Evolutionary conservation across 2,113 vertebrate genomes (phyloP), one percentile per base, ranked within the genome.

Genomic region (Ptychochromis oligacanthus): DNA sequence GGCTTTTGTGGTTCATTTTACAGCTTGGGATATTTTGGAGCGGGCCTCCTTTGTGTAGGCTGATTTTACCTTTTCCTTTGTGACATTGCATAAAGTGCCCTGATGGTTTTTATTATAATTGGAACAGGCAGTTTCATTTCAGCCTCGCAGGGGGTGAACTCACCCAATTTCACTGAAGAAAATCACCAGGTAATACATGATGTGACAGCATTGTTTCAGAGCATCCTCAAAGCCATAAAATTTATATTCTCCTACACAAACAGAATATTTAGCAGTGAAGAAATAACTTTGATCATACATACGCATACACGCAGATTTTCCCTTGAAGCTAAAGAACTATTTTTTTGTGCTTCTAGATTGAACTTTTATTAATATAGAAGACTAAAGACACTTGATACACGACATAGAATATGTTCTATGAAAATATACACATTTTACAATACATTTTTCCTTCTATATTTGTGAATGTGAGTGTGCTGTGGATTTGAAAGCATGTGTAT

Each of bases 71-170:
- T 52, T 77, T 75, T 80, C 34, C 55, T 84, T 58, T 89, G 57
- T 77, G 54, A 80, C 34, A 72, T 22, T 80, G 58, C 56, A 77
- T 58, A 28, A 77, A 87, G 56, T 83, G 17, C 59, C 55, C 57
- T 79, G 59, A 82, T 91, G 28, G 31, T 82, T 89, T 84, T 89
- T 80, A 77, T 79, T 87, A 74, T 76, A 81, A 90, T 85, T 87
- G 77, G 83, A 90, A 87, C 26, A 84, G 81, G 77, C 81, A 81
- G 75, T 82, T 87, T 82, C 52, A 83, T 90, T 90, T 93, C 52
- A 83, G 52, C 75, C 72, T 86, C n/a, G 20, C 75, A 22, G 79
- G 77, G 76, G 55, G 43, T 60, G 20, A 85, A 72, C 77, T 74
- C 84, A 62, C 81, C 57, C 49, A 82, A 75, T 87, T 87, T 77